Evolutionary conservation across 2,888 invertebrate species (phyloP).

Genomic region (Netelia melanura): DNA sequence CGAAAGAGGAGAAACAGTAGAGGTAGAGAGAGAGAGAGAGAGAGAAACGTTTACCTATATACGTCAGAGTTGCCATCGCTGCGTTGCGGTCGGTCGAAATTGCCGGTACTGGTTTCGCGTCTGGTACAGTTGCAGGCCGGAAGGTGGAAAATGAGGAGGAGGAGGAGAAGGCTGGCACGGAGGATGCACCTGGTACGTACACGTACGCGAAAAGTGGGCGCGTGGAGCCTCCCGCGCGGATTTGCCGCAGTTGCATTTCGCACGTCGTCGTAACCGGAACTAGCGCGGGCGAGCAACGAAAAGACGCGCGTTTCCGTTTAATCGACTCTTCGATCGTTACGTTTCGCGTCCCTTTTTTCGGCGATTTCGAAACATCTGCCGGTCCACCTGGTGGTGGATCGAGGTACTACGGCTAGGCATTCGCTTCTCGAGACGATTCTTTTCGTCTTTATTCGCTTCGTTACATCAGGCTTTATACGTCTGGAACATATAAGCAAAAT

Average conservation of each 20-base stretch:
- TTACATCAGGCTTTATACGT: not conserved
- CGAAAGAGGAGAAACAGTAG: not conserved
- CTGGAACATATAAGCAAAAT: too few relatives aligned
- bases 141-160: not conserved
- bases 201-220: not conserved
- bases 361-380: conserved; percentile 28
- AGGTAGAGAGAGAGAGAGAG: not conserved
- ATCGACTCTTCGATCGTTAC: not conserved
- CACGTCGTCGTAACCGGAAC: conserved; percentile 66
- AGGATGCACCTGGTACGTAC: not conserved
- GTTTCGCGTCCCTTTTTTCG: not conserved
- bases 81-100: too few relatives aligned
- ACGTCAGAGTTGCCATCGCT: not conserved
- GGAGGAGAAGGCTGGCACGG: not conserved
- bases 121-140: too few relatives aligned
- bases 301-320: not conserved
- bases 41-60: not conserved
- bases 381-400: conserved; percentile 24
- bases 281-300: conserved; percentile 1
- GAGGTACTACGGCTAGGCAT: not conserved
- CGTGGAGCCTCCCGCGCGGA: conserved; percentile 63
- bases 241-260: conserved; percentile 73
- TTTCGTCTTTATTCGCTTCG: not conserved
- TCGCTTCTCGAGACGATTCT: not conserved
- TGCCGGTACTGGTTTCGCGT: too few relatives aligned